Evolutionary conservation across 2,888 invertebrate species (phyloP).

Genomic region (Sycophila texana): DNA sequence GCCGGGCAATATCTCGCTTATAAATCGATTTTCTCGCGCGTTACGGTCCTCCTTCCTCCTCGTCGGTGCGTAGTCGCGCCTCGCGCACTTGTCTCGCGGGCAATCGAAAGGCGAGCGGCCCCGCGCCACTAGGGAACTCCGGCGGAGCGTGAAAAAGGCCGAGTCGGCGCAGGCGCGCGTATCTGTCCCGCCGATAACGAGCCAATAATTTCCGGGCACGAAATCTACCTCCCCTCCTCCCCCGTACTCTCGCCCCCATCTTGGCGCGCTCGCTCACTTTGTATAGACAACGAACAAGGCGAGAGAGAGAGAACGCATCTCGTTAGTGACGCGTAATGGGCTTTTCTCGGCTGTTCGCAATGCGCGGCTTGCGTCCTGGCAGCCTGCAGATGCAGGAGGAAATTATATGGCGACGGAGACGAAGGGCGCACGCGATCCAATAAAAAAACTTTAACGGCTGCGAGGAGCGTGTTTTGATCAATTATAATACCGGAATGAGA

Average conservation of each 20-base stretch:
- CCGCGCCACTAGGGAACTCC: not conserved
- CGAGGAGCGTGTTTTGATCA: too few relatives aligned
- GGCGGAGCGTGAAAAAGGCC: not conserved
- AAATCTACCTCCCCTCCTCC: not conserved
- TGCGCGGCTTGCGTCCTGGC: not conserved
- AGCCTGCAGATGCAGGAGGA: constrained; percentile 11
- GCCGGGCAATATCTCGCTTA: constrained; percentile 7
- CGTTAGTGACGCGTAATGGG: constrained; percentile 11
- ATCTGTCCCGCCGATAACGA: constrained; percentile 30
- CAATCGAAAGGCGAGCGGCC: constrained; percentile 1
- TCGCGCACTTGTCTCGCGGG: constrained; percentile 19
- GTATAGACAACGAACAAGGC: not conserved
- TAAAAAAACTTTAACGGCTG: not conserved
- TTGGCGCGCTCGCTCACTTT: not conserved
- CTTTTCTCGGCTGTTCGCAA: not conserved
- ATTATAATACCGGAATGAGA: too few relatives aligned
- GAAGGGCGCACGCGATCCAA: not conserved
- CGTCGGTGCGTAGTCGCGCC: not conserved
- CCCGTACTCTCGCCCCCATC: not conserved
- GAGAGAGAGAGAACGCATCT: not conserved
- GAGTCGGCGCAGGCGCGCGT: constrained; percentile 5
- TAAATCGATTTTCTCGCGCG: constrained; percentile 28
- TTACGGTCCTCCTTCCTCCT: constrained; percentile 8
- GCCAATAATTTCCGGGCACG: constrained; percentile 39
- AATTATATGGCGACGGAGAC: not conserved